Conservation (phyloP, 92 coral and sea anemone genomes). For the Paragorgia papillata region DNA sequence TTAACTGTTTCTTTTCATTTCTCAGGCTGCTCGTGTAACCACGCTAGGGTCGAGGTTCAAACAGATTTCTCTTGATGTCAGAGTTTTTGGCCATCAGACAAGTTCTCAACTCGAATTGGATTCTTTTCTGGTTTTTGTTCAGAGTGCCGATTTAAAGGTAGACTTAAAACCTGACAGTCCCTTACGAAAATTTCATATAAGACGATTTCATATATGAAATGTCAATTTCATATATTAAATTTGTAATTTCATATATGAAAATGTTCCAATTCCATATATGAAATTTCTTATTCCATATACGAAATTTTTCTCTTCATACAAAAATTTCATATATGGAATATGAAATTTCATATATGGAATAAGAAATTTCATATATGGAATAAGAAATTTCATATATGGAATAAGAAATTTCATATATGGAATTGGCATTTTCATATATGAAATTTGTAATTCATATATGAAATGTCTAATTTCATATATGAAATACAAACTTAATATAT, state of each 20-base stretch:
- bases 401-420: too few species aligned
- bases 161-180: not conserved
- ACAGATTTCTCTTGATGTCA: constrained; percentile 84
- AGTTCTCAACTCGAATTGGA: constrained; percentile 93
- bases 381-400: too few species aligned
- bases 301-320: not conserved
- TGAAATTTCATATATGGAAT: too few species aligned
- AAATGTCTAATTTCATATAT: too few species aligned
- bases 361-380: too few species aligned
- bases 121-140: constrained; percentile 83
- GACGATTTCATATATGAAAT: not conserved
- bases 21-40: constrained; percentile 83
- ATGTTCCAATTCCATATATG: not conserved
- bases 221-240: too few species aligned
- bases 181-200: too few species aligned
- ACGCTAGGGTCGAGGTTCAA: constrained; percentile 66
- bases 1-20: not conserved
- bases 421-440: too few species aligned
- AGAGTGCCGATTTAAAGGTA: constrained; percentile 87
- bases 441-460: too few species aligned
- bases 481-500: too few species aligned
- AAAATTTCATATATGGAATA: not conserved
- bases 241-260: not conserved
- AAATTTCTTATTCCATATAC: not conserved
- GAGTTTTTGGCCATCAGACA: constrained; percentile 94